These are phyloP conservation scores for Hirudo medicinalis DNA, from an alignment of 1,140 invertebrate genomes.

Conservation along the genomic window DNA sequence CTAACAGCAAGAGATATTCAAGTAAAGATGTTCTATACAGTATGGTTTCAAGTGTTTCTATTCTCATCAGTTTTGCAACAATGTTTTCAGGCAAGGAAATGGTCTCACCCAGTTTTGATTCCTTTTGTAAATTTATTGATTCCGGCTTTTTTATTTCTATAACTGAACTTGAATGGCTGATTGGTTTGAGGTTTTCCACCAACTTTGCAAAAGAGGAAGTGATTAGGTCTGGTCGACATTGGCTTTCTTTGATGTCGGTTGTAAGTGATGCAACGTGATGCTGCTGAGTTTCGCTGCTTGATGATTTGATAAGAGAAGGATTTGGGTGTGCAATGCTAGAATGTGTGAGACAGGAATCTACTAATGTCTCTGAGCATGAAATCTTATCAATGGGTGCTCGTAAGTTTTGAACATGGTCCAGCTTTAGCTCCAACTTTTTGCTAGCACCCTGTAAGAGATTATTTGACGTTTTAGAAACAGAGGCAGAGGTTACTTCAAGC, in stretches of 20 bases:
- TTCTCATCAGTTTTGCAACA: not conserved
- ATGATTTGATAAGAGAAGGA: not conserved
- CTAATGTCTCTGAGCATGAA: not conserved
- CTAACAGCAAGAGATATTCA: slow-evolving; percentile 6
- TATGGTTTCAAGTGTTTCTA: slow-evolving; percentile 9
- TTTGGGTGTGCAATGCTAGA: not conserved
- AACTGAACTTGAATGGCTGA: slow-evolving; percentile 3
- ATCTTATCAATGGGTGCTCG: not conserved
- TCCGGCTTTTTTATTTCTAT: slow-evolving; percentile 4
- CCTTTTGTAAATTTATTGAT: not conserved
- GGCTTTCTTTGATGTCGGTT: not conserved
- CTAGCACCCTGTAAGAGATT: too few relatives aligned
- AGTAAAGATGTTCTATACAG: slow-evolving; percentile 8
- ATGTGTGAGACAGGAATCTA: not conserved
- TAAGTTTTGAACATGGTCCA: not conserved
- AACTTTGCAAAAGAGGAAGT: not conserved
- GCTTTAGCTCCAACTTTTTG: not conserved
- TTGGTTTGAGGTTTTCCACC: slow-evolving; percentile 3
- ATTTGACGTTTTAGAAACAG: too few relatives aligned
- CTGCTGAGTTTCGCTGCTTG: not conserved
- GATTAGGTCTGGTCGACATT: slow-evolving; percentile 1
- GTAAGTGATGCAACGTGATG: not conserved
- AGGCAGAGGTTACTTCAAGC: too few relatives aligned
- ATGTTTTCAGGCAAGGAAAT: not conserved
- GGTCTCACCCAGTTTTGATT: not conserved